These are phyloP conservation scores for Synchiropus splendidus DNA, from an alignment of 2,113 vertebrate genomes.

Conservation along the genomic window DNA sequence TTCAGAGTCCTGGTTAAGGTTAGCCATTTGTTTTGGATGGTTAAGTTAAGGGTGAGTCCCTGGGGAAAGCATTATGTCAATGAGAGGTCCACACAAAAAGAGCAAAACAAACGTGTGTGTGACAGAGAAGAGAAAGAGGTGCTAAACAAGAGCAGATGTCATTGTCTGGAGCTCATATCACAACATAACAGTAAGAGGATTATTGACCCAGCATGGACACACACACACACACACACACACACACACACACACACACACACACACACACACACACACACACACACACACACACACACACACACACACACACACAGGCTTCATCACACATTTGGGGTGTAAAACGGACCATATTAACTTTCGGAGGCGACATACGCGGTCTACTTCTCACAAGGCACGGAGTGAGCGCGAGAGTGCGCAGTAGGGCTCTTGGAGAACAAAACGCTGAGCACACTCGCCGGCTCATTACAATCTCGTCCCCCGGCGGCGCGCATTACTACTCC, in stretches of 20 bases:
- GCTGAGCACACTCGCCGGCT: conserved; percentile 21
- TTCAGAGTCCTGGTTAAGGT: no score
- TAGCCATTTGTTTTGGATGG: no score
- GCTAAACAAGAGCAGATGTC: conserved; percentile 24
- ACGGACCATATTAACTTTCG: conserved; percentile 46
- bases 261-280: conserved; percentile 2
- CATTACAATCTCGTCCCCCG: conserved; percentile 29
- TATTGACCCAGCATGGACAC: conserved; percentile 5
- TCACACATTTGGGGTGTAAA: conserved; percentile 24
- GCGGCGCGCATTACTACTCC: conserved; percentile 43
- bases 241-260: not conserved
- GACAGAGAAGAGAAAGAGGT: not conserved
- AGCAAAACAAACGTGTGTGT: not conserved
- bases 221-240: not conserved
- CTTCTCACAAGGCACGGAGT: conserved; percentile 1
- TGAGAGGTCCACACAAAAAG: no score
- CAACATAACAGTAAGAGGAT: conserved; percentile 36
- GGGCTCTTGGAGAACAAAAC: no score
- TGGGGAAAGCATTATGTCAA: no score
- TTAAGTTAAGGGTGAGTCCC: no score
- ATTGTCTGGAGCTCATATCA: conserved; percentile 33
- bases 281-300: not conserved
- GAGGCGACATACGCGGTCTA: conserved; percentile 18
- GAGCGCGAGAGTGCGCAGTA: conserved; percentile 1
- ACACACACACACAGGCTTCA: not conserved